phyloP scores from a whole-genome alignment of 2,797 vertebrate genomes.

The Halcyon chelicuti region DNA sequence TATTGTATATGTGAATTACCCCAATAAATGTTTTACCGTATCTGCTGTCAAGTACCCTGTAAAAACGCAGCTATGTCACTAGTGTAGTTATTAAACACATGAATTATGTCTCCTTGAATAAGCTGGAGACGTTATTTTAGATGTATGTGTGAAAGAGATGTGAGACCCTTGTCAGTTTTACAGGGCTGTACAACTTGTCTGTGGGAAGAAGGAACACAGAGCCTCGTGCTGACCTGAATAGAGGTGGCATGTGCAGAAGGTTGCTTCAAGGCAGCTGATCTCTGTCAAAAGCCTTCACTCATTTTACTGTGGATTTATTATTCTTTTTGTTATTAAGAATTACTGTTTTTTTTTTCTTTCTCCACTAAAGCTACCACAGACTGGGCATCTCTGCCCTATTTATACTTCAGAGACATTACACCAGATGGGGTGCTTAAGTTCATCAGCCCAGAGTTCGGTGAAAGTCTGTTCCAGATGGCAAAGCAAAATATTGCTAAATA shows the following conservation, averaged over 20 bases:
- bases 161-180: background rate
- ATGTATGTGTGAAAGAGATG: background rate
- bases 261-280: background rate
- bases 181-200: background rate
- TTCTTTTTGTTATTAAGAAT: background rate
- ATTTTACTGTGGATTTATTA: background rate
- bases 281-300: background rate
- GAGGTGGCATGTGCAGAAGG: background rate
- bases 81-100: background rate
- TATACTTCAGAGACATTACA: background rate
- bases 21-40: background rate
- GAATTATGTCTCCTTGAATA: background rate
- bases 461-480: conserved; percentile 55
- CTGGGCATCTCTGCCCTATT: background rate
- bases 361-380: background rate
- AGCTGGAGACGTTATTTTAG: background rate
- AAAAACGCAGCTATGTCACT: background rate
- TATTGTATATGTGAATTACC: background rate
- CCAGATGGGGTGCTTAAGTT: conserved; percentile 21
- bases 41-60: background rate
- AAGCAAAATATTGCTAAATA: conserved; percentile 31
- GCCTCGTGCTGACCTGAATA: rapidly evolving
- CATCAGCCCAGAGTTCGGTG: background rate
- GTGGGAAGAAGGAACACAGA: background rate
- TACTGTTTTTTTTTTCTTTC: background rate